Conservation (phyloP, 2,888 invertebrate species). For the Xestia ashworthii region DNA sequence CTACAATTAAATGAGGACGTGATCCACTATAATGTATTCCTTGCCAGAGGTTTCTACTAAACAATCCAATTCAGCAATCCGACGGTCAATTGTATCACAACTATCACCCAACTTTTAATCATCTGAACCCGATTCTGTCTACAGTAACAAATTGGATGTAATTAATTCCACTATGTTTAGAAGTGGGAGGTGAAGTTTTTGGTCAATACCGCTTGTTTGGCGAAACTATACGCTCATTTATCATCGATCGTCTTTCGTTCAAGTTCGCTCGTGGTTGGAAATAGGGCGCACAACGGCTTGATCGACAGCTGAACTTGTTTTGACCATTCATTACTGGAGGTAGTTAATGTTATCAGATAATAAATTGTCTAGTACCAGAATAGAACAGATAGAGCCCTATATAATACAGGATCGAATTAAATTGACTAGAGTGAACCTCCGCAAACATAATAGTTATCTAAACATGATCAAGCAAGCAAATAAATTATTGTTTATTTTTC, state of each 20-base stretch:
- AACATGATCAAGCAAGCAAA: not conserved
- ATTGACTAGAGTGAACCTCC: not conserved
- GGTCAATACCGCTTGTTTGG: slow-evolving; percentile 12
- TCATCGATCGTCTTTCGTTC: slow-evolving; percentile 31
- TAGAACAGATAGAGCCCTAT: not conserved
- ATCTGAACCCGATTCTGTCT: slow-evolving; percentile 29
- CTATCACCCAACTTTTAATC: slow-evolving; percentile 44
- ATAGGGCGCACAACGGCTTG: not conserved
- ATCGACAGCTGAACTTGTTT: slow-evolving; percentile 3
- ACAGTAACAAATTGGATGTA: slow-evolving; percentile 31
- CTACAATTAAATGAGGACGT: not conserved
- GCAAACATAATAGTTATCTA: not conserved
- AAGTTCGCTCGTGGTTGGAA: not conserved
- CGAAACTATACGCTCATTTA: slow-evolving; percentile 35
- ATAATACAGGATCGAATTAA: not conserved
- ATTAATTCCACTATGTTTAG: slow-evolving; percentile 52
- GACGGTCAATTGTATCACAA: slow-evolving; percentile 19
- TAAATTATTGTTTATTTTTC: too few species aligned
- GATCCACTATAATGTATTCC: not conserved
- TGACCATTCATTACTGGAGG: slow-evolving; percentile 1
- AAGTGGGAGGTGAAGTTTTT: slow-evolving; percentile 26
- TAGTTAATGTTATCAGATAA: not conserved
- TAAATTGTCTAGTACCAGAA: not conserved
- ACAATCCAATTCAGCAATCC: not conserved
- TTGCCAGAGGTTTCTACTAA: not conserved